Base-by-base conservation (phyloP, 2,888 invertebrate species). In the Caenorhabditis virilis region DNA sequence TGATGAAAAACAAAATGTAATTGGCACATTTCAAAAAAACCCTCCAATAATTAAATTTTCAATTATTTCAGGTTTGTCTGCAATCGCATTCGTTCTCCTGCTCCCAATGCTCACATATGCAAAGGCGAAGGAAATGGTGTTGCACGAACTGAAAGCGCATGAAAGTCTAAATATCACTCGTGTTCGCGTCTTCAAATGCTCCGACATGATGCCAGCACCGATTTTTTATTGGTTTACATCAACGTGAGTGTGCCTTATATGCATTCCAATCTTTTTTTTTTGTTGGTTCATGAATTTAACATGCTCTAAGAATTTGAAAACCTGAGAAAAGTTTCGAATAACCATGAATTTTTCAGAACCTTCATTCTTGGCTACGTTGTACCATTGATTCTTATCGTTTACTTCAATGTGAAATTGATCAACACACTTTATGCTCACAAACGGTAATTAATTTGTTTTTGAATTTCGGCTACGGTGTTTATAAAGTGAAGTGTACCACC, bases 221-320 rank as follows among this genome's bases (percentile, higher is more conserved):
- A 67, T 81, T 11, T 81, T 81, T 59, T 76, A 77, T 46, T 77
- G 74, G 74, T 81, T 81, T 66, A 81, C 81, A 2, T 71, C 72
- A 26, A 69, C 72, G 75, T 78, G 41, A 64, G 68, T 42, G 13
- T 9, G 5, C n/a, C n/a, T n/a, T n/a, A n/a, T n/a, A n/a, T n/a
- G n/a, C n/a, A n/a, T n/a, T n/a, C n/a, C n/a, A n/a, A n/a, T n/a
- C n/a, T n/a, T n/a, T n/a, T n/a, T n/a, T n/a, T n/a, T n/a, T n/a
- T n/a, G n/a, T n/a, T n/a, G n/a, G n/a, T n/a, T n/a, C n/a, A n/a
- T n/a, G n/a, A n/a, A n/a, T n/a, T n/a, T n/a, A n/a, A n/a, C n/a
- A n/a, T n/a, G n/a, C n/a, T n/a, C n/a, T n/a, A n/a, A n/a, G n/a
- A n/a, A n/a, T n/a, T n/a, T n/a, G n/a, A n/a, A n/a, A n/a, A n/a